Base-by-base conservation (phyloP, 1,140 invertebrate genomes). In the Platyura marginata region DNA sequence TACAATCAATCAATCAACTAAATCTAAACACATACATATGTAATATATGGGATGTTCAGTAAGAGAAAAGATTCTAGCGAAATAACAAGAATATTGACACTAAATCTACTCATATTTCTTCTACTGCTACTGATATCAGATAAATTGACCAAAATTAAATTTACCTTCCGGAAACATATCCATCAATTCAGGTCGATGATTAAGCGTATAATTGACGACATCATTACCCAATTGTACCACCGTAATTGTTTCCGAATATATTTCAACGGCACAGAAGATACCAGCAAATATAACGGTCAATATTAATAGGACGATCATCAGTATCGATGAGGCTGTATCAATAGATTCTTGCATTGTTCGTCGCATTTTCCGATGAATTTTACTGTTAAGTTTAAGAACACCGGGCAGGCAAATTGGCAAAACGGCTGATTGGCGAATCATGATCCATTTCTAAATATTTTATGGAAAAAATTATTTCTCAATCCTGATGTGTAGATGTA, bases 181-280 rank as follows among this genome's bases (percentile, higher is more conserved):
- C 43, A 81, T 69, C 42, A 86, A 68, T 54, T 93, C 88, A 21
- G 87, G 83, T 66, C 93, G 82, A 59, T 86, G 77, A 10, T 85
- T 81, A 19, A 92, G 72, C 10, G 88, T 91, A 49, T 79, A 77
- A 65, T 96, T 95, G 10, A 96, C 71, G 11, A 96, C 69, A 61
- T 88, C 88, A 40, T 85, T 81, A 20, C 79, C 80, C 34, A 95
- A 70, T 61, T 89, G 81, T 18, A 95, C 75, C 21, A 98, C 69
- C 53, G 94, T 87, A 56, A 96, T 82, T 18, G 86, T 89, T 69
- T 98, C 94, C 13, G 82, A 84, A 59, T 97, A 96, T 44, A 95
- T 77, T 84, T 95, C 62, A 8, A 63, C 55, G 54, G 53, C 57
- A 50, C 63, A 67, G 48, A 57, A 61, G 49, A 55, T 52, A 43